Base-by-base conservation (phyloP, 2,888 invertebrate genomes). In the Bellardia bayeri region DNA sequence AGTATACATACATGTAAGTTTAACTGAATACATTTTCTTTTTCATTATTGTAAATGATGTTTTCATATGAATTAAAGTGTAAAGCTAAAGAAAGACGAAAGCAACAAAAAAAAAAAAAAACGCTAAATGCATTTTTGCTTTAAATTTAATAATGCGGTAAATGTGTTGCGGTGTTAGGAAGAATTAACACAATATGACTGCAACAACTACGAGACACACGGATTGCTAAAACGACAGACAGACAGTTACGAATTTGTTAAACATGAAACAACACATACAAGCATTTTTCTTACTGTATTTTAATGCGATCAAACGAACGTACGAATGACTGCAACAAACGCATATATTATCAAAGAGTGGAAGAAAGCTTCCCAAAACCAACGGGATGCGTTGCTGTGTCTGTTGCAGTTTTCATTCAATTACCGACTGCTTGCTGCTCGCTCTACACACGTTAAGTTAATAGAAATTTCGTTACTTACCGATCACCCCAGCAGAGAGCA, bases 401-500 rank as follows among this genome's bases (percentile, higher is more conserved):
- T 74, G 49, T 58, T 54, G 66, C 66, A 82, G 37, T 82, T 74
- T 82, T 66, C 45, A 56, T 82, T 82, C 56, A 82, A 64, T 64
- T 63, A 63, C 14, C 40, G 14, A 49, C n/a, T 40, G 33, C 40
- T 37, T 51, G 16, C 16, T 30, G 58, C 30, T 11, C 30, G 9
- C 30, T 58, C 9, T 3, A 7, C 33, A 23, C 23, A 23, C 23
- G 23, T 58, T 7, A 54, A 33, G 1, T 56, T 30, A 64, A 75
- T 63, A 71, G 56, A n/a, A 11, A 37, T 51, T 83, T 71, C 69
- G 0, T 45, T 56, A 90, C 95, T 95, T 95, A 97, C 97, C 97
- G 96, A 94, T 97, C 97, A 74, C 97, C 96, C 97, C 97, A 98
- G 94, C 97, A 97, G 71, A 98, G 95, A 30, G 97, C 96, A 90